Base-by-base conservation (phyloP, 2,797 vertebrate genomes). In the Pelochelys cantorii region DNA sequence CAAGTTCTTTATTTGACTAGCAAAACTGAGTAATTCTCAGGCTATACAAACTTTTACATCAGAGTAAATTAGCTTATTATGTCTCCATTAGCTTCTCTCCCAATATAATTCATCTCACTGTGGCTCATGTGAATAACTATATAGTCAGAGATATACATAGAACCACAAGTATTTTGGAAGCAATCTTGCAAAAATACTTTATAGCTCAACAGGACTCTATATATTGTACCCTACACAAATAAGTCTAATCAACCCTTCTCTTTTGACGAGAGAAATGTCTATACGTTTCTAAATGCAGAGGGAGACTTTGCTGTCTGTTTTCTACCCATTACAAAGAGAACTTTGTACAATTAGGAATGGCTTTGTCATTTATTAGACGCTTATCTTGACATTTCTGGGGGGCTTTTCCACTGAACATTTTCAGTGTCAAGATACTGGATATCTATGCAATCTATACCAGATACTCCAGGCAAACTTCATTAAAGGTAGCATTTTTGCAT, bases 341-440 rank as follows among this genome's bases (percentile, higher is more conserved):
- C 96, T 97, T 90, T 98, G 98, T 98, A 94, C 92, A 85, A 59
- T 31, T 93, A 97, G 94, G 91, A 96, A 93, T 11, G 91, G 95
- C 95, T 91, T 92, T 86, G 96, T 90, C 94, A 84, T 74, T 95
- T 92, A 87, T 48, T 12, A 12, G 31, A 13, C 85, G 79, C 96
- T 94, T 92, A 23, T 93, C 97, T 88, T 74, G 88, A 87, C 54
- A 84, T 8, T 95, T 92, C 94, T 94, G 92, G 81, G 95, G 85
- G 96, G 81, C 2, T 77, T 92, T 92, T 94, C 96, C 97, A 95
- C 13, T 55, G 55, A 86, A 53, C 85, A 8, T 74, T 81, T 52
- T 90, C 91, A 34, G 87, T 93, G 89, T 7, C 89, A 68, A 88
- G 97, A 95, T 84, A 94, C 90, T 94, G 71, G 75, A 95, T 0